These are phyloP conservation scores for Engystomops pustulosus DNA, from an alignment of 2,113 vertebrate species.

Conservation along the genomic window DNA sequence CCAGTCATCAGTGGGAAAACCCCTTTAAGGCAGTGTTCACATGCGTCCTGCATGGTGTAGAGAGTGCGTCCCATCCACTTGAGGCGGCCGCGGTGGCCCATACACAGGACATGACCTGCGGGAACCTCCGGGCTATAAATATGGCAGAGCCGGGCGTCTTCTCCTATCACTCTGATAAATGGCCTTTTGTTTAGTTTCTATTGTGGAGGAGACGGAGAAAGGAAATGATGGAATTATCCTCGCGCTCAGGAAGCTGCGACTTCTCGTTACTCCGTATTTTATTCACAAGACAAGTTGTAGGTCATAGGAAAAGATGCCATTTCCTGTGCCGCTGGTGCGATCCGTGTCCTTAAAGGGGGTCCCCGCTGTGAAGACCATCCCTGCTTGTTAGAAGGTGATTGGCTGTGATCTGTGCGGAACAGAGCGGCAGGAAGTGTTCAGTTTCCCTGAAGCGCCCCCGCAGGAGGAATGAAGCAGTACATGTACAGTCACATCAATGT, in stretches of 20 bases:
- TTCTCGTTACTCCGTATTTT: not conserved
- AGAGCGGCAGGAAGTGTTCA: too few species aligned
- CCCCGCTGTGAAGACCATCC: too few species aligned
- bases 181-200: conserved; percentile 48
- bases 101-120: conserved; percentile 39
- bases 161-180: conserved; percentile 47
- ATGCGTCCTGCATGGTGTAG: too few species aligned
- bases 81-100: not conserved
- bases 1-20: too few species aligned
- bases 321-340: too few species aligned
- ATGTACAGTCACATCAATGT: too few species aligned
- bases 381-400: too few species aligned
- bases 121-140: conserved; percentile 8
- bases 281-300: not conserved
- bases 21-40: too few species aligned
- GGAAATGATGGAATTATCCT: conserved; percentile 46
- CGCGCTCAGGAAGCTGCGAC: conserved; percentile 15
- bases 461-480: too few species aligned
- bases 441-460: too few species aligned
- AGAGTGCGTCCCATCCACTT: too few species aligned
- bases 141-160: conserved; percentile 34
- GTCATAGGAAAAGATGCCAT: not conserved
- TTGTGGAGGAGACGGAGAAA: conserved; percentile 28
- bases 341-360: not conserved
- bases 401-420: too few species aligned